These are phyloP conservation scores for Drosophila yooni DNA, from an alignment of 2,888 invertebrate species.

Conservation along the genomic window DNA sequence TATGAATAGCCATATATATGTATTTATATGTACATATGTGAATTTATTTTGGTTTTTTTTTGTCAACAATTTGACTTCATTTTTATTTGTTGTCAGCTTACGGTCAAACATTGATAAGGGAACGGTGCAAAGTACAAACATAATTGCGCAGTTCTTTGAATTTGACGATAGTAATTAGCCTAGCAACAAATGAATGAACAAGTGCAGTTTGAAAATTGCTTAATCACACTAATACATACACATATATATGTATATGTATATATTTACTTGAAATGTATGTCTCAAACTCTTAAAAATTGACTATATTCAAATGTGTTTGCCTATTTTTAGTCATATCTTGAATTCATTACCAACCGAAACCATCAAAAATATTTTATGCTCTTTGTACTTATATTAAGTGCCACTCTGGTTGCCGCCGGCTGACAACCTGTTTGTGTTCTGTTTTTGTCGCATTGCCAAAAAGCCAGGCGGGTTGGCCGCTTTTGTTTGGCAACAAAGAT, in stretches of 20 bases:
- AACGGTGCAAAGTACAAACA: conserved; percentile 51
- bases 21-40: neutral
- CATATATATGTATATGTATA: neutral
- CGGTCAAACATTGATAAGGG: conserved; percentile 34
- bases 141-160: conserved; percentile 61
- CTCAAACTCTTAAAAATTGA: neutral
- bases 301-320: neutral
- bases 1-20: conserved; percentile 1
- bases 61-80: conserved; percentile 1
- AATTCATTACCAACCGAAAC: conserved; percentile 4
- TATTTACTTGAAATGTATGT: neutral
- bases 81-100: conserved; percentile 13
- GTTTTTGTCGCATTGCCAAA: conserved; percentile 50
- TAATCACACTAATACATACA: neutral
- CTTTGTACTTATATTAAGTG: neutral
- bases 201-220: neutral
- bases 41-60: conserved; percentile 2
- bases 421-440: conserved; percentile 44
- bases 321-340: neutral
- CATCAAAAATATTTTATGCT: conserved; percentile 8
- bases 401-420: conserved; percentile 24
- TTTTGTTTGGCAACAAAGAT: conserved; percentile 78
- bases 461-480: conserved; percentile 9
- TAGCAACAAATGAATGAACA: conserved; percentile 38
- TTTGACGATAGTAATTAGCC: conserved; percentile 38